Evolutionary conservation across 2,888 invertebrate species (phyloP), one percentile per base, ranked within the genome.

Genomic region (Sycophila texana): DNA sequence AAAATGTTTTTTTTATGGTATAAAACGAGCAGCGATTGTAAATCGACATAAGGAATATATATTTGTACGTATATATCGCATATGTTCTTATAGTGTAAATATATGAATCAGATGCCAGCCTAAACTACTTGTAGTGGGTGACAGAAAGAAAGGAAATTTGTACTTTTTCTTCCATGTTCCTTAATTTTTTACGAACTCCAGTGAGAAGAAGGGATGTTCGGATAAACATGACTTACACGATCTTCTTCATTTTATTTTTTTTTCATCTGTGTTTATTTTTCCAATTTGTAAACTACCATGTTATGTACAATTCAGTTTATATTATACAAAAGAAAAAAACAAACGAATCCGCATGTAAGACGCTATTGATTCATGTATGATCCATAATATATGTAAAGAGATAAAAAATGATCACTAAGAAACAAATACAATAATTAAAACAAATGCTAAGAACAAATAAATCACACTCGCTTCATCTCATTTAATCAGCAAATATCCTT

Each of bases 221-320:
- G 39, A 39, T 39, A 39, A 39, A 5, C 47, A 57, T 68, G 26
- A n/a, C 39, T 39, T 39, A 39, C 39, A 63, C 47, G 39, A 47
- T n/a, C 0, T 16, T 16, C 12, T 53, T 16, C 12, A 0, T 16
- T 53, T 20, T 10, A 5, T 20, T 20, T 16, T 53, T 14, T 3
- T 16, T 20, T 10, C 66, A 81, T 73, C 14, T 47, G 51, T 63
- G 58, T 74, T 76, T 81, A 81, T 74, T 79, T 77, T 77, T 79
- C 63, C 49, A 60, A 39, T 76, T 70, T 72, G 39, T 55, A 70
- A 71, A 71, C 55, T 20, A 58, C 63, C 68, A 67, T 67, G 72
- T 47, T 78, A 72, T 81, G 65, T 78, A 77, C 73, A 77, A 68
- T 26, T 49, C 66, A 74, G n/a, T 20, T 26, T 74, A 68, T 65